phyloP scores from a whole-genome alignment of 2,113 vertebrate species.

The Oxygymnocypris stewartii region DNA sequence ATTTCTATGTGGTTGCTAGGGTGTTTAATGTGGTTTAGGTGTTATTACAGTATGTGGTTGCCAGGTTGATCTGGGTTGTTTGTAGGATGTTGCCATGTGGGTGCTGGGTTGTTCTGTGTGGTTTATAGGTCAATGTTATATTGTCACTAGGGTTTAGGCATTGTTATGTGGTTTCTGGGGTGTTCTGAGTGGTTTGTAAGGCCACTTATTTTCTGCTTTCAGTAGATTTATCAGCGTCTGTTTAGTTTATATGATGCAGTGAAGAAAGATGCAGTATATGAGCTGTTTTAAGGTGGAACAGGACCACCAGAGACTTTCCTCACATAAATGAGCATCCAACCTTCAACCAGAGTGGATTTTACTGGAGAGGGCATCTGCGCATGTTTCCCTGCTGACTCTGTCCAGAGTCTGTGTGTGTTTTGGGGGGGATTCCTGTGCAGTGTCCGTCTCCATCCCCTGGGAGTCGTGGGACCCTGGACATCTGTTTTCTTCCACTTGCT shows the following conservation, averaged over 20 bases:
- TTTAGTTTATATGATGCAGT: not conserved
- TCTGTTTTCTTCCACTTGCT: conserved; percentile 48
- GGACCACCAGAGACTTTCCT: not conserved
- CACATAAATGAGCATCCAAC: not conserved
- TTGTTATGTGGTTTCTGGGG: not conserved
- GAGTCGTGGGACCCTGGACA: conserved; percentile 48
- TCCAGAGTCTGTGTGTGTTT: conserved; percentile 18
- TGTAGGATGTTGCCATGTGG: not conserved
- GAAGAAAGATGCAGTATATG: too few relatives aligned
- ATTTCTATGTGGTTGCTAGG: not conserved
- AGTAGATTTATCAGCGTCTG: not conserved
- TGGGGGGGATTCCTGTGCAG: conserved; percentile 38
- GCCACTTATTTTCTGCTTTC: not conserved
- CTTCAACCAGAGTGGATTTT: conserved; percentile 9
- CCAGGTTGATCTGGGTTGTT: not conserved
- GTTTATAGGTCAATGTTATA: too few relatives aligned
- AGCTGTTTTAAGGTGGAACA: not conserved
- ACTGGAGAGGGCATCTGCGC: not conserved
- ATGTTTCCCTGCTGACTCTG: conserved; percentile 2
- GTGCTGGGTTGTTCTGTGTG: not conserved
- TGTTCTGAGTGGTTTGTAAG: not conserved
- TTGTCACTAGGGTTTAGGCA: not conserved
- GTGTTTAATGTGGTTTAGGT: not conserved
- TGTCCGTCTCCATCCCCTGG: conserved; percentile 28
- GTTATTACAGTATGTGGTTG: not conserved